Evolutionary conservation across 2,888 invertebrate genomes (phyloP), one percentile per base, ranked within the genome.

Genomic region (Hylaea fasciaria): DNA sequence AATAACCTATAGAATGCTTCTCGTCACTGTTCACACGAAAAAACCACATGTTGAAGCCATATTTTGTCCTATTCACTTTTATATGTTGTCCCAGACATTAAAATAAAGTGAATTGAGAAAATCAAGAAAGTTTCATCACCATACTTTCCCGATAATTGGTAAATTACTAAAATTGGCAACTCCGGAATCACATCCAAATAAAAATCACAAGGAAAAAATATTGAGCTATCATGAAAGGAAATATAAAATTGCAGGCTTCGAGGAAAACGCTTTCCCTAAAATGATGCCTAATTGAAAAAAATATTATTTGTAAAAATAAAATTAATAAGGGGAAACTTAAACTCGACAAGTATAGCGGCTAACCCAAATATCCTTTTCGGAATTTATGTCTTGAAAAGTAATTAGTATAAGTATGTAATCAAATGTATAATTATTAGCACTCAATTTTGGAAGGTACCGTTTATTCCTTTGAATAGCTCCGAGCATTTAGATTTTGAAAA

Each of bases 401-500:
- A 22, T 22, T 22, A 5, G 5, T 3, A 22, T 22, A 22, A 22
- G 2, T 22, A n/a, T n/a, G n/a, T n/a, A n/a, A n/a, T n/a, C n/a
- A n/a, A n/a, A n/a, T n/a, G n/a, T n/a, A n/a, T n/a, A n/a, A n/a
- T n/a, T n/a, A n/a, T n/a, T n/a, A n/a, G n/a, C n/a, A n/a, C n/a
- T n/a, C n/a, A n/a, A n/a, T n/a, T n/a, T n/a, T n/a, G n/a, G n/a
- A n/a, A n/a, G n/a, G n/a, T n/a, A n/a, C n/a, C n/a, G n/a, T n/a
- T 82, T 83, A 84, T 85, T 83, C 81, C 82, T 62, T 78, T 77
- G 78, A 82, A 85, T 76, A 81, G 80, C 76, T 70, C 12, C 48
- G 67, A 78, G 80, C 81, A 80, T 81, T 85, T 69, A 64, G 63
- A 68, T 73, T 82, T 84, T 78, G 78, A 84, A 86, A 85, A 85